Conservation (phyloP, 2,797 vertebrate genomes). For the Podarcis siculus region DNA sequence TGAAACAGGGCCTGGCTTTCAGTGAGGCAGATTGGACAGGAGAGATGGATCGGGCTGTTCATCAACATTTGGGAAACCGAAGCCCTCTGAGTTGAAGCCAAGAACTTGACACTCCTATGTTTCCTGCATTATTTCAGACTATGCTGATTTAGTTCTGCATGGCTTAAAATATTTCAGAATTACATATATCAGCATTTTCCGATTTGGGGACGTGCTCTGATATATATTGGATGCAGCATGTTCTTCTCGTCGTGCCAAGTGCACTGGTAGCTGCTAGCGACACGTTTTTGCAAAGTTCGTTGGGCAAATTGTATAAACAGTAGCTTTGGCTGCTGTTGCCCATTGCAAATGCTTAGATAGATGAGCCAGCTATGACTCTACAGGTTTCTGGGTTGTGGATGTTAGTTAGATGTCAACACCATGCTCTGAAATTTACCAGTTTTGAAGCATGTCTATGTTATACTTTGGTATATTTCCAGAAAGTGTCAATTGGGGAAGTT, state of each 20-base stretch:
- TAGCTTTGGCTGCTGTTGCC: background rate
- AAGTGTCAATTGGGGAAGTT: too few relatives aligned
- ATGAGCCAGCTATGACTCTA: background rate
- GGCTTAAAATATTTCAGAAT: background rate
- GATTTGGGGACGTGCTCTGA: background rate
- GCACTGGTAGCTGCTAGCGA: background rate
- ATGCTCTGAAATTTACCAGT: background rate
- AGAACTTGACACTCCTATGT: background rate
- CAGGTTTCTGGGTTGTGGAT: background rate
- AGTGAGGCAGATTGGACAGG: background rate
- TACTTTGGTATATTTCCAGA: too few relatives aligned
- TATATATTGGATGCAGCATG: background rate
- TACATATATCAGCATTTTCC: constrained; percentile 10
- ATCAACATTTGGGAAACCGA: constrained; percentile 32
- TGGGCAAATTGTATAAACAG: background rate
- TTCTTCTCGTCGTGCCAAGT: background rate
- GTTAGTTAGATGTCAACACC: background rate
- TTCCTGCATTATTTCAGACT: background rate
- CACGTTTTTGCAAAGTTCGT: background rate
- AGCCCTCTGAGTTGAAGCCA: background rate
- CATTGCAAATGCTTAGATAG: background rate
- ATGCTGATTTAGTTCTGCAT: background rate
- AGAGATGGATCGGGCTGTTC: accelerated
- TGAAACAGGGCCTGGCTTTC: background rate
- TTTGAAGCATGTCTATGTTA: too few relatives aligned